These are phyloP conservation scores for Lutjanus erythropterus DNA, from an alignment of 2,113 vertebrate genomes.

Conservation along the genomic window DNA sequence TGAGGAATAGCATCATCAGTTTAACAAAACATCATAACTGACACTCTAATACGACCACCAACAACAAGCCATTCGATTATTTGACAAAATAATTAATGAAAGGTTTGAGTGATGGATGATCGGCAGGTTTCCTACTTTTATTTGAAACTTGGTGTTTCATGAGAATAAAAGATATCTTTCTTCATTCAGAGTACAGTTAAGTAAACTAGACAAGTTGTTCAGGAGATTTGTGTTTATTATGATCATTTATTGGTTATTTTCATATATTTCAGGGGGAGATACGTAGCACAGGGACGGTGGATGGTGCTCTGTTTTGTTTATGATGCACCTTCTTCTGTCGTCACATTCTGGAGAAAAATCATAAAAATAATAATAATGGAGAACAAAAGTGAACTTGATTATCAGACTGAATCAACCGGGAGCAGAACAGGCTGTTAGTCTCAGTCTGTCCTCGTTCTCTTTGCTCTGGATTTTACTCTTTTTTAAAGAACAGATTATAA, in stretches of 20 bases:
- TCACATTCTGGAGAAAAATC: too few relatives aligned
- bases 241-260: too few relatives aligned
- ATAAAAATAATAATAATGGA: too few relatives aligned
- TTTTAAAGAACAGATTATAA: background rate
- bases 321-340: too few relatives aligned
- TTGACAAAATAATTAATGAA: background rate
- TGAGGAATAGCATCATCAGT: too few relatives aligned
- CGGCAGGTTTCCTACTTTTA: background rate
- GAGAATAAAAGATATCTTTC: background rate
- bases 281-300: too few relatives aligned
- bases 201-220: too few relatives aligned
- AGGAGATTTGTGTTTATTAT: too few relatives aligned
- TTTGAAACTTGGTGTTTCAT: too few relatives aligned
- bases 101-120: background rate
- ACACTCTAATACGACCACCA: background rate
- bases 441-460: background rate
- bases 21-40: background rate
- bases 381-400: too few relatives aligned
- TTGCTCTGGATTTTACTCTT: background rate
- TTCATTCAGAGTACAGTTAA: background rate
- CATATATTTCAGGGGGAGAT: too few relatives aligned
- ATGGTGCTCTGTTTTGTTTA: too few relatives aligned
- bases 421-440: background rate
- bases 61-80: background rate
- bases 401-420: background rate